phyloP scores from a whole-genome alignment of 2,888 invertebrate genomes.

The Anodontia alba region DNA sequence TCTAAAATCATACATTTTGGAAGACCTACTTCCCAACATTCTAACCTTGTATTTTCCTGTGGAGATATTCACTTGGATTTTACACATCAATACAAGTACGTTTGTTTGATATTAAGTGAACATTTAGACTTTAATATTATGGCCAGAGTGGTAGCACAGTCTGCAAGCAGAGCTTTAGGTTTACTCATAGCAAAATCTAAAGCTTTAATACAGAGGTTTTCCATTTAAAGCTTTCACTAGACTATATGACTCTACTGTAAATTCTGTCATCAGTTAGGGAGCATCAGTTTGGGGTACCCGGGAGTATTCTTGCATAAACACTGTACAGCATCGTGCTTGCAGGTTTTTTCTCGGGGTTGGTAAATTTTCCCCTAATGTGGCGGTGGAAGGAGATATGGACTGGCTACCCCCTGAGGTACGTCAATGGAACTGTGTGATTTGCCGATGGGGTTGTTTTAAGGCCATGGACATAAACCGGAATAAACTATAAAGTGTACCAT shows the following conservation, averaged over 20 bases:
- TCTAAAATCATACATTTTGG: slow-evolving; percentile 12
- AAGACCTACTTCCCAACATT: background rate
- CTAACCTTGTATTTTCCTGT: background rate
- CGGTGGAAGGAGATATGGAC: background rate
- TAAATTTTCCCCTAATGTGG: background rate
- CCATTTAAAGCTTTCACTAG: background rate
- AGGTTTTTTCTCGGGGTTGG: background rate
- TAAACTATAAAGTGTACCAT: too few species aligned
- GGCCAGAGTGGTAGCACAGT: slow-evolving; percentile 10
- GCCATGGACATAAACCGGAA: too few species aligned
- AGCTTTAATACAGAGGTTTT: too few species aligned
- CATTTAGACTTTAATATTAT: slow-evolving; percentile 23
- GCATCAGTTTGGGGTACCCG: background rate
- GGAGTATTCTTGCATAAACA: background rate
- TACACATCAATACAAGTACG: slow-evolving; percentile 3
- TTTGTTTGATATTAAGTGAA: slow-evolving; percentile 18
- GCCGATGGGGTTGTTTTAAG: too few species aligned
- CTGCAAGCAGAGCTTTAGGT: background rate
- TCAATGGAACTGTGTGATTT: too few species aligned
- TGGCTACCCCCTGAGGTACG: background rate
- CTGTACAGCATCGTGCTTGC: background rate
- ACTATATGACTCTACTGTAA: background rate
- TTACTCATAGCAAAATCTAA: background rate
- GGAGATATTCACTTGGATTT: background rate
- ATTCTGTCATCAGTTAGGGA: background rate